Evolutionary conservation across 2,888 invertebrate species (phyloP).

Genomic region (Microctonus aethiopoides): DNA sequence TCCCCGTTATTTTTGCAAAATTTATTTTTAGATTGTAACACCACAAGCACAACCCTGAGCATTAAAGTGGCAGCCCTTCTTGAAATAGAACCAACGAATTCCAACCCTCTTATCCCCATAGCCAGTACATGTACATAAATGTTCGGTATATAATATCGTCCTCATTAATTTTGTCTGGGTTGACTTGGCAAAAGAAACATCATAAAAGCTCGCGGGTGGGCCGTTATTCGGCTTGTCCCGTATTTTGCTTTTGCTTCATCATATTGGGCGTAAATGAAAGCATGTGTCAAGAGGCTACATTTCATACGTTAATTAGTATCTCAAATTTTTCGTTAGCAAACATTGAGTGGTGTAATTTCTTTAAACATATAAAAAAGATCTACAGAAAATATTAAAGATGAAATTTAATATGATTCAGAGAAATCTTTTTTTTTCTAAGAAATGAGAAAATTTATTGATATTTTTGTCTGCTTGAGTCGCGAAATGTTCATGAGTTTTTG

Average conservation of each 20-base stretch:
- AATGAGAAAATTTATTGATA: neutral
- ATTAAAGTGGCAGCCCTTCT: conserved; percentile 36
- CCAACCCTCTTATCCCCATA: neutral
- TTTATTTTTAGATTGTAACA: too few species aligned
- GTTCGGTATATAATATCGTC: neutral
- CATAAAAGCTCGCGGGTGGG: neutral
- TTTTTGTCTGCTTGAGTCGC: neutral
- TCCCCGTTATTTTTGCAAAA: conserved; percentile 6
- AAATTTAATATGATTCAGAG: neutral
- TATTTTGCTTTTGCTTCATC: too few species aligned
- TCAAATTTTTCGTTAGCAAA: neutral
- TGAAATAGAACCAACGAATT: conserved; percentile 33
- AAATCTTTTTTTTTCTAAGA: neutral
- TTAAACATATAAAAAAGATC: neutral
- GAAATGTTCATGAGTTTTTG: neutral
- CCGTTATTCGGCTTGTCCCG: too few species aligned
- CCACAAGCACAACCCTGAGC: conserved; percentile 41
- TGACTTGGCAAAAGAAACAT: neutral
- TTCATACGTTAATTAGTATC: neutral
- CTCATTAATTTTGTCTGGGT: conserved; percentile 24
- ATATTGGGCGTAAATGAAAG: neutral
- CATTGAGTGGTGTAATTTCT: neutral
- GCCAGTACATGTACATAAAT: neutral
- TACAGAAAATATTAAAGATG: too few species aligned
- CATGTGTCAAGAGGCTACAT: neutral